A percentile compares a stretch with the other conserved stretches of the same genome.
These are phyloP conservation scores for Cryptotermes secundus DNA, from an alignment of 1,140 invertebrate genomes.

Conservation along the genomic window DNA sequence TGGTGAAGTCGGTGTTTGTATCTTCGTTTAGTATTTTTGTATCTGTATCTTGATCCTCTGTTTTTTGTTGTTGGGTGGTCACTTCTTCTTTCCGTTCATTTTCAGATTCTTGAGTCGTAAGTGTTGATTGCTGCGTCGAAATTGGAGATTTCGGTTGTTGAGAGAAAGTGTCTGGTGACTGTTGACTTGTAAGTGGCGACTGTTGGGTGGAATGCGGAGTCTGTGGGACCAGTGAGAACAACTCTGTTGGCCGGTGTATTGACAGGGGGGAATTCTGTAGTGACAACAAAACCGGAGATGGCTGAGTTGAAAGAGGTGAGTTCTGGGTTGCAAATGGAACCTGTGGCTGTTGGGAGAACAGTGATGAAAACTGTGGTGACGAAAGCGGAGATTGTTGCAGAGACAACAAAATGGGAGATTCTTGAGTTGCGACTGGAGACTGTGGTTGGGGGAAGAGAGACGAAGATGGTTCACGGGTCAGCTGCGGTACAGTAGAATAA, in stretches of 20 bases:
- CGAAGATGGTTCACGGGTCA: neutral
- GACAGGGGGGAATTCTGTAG: neutral
- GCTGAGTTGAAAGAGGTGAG: neutral
- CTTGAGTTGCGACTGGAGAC: neutral
- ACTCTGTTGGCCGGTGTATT: neutral
- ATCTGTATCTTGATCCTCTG: neutral
- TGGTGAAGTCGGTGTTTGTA: neutral
- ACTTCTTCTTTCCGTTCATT: neutral
- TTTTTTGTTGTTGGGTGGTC: neutral
- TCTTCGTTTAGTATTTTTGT: neutral
- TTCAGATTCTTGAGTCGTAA: neutral
- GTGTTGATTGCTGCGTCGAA: neutral
- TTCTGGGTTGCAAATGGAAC: neutral
- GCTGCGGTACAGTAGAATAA: neutral
- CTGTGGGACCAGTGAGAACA: neutral
- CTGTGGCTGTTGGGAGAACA: slow-evolving; percentile 21
- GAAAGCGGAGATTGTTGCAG: neutral
- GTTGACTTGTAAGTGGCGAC: neutral
- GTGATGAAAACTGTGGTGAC: neutral
- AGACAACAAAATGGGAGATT: slow-evolving; percentile 6
- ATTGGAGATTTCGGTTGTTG: neutral
- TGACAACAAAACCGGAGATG: neutral
- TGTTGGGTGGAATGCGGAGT: neutral
- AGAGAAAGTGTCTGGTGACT: neutral
- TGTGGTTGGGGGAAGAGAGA: neutral